Conservation (phyloP, 2,797 vertebrate species). For the Lepilemur ruficaudatus region DNA sequence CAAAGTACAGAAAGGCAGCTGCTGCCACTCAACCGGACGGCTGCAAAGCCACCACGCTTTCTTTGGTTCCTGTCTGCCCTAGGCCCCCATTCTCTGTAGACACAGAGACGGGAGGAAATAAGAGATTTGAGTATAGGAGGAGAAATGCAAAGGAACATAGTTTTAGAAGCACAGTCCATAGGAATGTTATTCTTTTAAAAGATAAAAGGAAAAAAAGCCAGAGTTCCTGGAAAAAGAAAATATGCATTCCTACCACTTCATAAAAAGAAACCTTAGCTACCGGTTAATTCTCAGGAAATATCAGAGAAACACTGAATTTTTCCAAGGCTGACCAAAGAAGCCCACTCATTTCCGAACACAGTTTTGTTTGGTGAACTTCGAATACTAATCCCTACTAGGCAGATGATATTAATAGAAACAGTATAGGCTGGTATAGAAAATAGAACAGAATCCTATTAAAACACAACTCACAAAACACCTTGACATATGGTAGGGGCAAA, state of each 20-base stretch:
- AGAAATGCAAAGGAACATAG: background rate
- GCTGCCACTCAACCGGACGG: fast-evolving
- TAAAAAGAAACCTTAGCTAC: conserved; percentile 12
- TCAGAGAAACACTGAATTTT: background rate
- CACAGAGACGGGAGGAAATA: background rate
- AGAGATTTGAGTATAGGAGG: background rate
- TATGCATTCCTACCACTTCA: background rate
- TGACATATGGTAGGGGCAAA: background rate
- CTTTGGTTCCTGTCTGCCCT: background rate
- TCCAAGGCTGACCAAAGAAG: background rate
- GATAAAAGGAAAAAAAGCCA: background rate
- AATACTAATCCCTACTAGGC: background rate
- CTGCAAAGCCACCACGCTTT: background rate
- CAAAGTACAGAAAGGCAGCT: background rate
- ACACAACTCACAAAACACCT: background rate
- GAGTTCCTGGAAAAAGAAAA: background rate
- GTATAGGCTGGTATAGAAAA: background rate
- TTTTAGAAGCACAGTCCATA: background rate
- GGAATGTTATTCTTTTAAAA: background rate
- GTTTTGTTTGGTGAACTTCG: background rate
- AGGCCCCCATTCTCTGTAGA: background rate
- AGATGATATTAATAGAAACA: background rate
- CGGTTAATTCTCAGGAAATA: background rate
- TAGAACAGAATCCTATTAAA: background rate
- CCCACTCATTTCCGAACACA: background rate